Base-by-base conservation (phyloP, 2,888 invertebrate species). In the Eledone cirrhosa region DNA sequence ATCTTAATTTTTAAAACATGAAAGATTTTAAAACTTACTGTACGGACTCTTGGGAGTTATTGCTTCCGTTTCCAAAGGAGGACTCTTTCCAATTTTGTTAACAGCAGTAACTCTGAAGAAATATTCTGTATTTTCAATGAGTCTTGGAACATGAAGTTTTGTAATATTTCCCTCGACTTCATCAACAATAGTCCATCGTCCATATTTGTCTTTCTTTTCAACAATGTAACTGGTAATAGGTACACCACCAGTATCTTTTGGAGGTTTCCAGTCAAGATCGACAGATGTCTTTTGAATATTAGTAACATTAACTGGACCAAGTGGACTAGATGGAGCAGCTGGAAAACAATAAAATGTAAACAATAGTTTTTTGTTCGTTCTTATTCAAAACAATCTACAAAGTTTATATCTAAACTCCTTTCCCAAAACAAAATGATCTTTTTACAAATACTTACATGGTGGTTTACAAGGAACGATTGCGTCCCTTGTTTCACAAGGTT, bases 21-120 rank as follows among this genome's bases (percentile, higher is more conserved):
- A 41, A 41, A 41, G 8, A 41, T 41, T 41, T 41, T 41, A 19
- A 69, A 69, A 75, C 75, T 75, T 75, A 75, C 75, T 41, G 24
- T 41, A 48, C 19, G 75, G 31, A 47, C 33, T 47, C 27, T 78
- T 69, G 22, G 59, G 65, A 47, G 67, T 48, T 11, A 83, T 63
- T n/a, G 78, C 75, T 22, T 84, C 83, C 29, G 81, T 80, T 69
- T 85, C 85, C 78, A 85, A 78, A 14, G 85, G 87, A 80, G 95
- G 95, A 16, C 97, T 96, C 95, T 95, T 96, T 53, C 97, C 97
- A 88, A 95, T 95, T 85, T 96, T 93, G 80, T 89, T 89, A 80
- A 86, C 87, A 19, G 89, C 89, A n/a, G 84, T 81, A n/a, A 89
- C 84, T 33, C 87, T 83, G 85, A 89, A 89, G 80, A 84, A 84